Base-by-base conservation (phyloP, 2,888 invertebrate genomes). In the Phrixothrix hirtus region DNA sequence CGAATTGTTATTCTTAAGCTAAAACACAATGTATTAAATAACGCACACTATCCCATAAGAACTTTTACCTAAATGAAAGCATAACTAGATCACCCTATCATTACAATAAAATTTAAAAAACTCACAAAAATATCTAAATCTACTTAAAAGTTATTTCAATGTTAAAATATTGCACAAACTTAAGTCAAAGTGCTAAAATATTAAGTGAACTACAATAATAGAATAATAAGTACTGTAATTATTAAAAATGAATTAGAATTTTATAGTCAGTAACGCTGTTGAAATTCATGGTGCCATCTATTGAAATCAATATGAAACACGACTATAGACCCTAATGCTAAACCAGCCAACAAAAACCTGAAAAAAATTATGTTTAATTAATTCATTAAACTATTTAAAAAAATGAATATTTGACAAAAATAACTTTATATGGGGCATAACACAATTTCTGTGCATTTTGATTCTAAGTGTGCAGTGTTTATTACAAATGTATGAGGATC, bases 301-400 rank as follows among this genome's bases (percentile, higher is more conserved):
- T 99, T 99, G 82, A 99, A 99, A 79, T 99, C 98, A 76, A 99
- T 96, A 81, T 99, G 97, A 81, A 98, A 98, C 68, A 99, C 96
- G 56, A 99, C 94, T 64, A 99, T 89, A 43, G 98, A 96, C 43
- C 99, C 99, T 64, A 97, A 94, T 49, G 96, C 94, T 49, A 99
- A 81, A 44, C 99, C 99, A 65, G 97, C 97, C 70, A 99, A 80
- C 64, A 99, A 83, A 81, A 96, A 98, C 77, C 96, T 97, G 78
- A n/a, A 78, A 78, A 62, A n/a, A n/a, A n/a, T n/a, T n/a, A 34
- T 31, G 10, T n/a, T 31, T 5, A 29, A 41, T 10, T 13, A 25
- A 25, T 31, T 10, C n/a, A 30, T 9, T 30, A 4, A 30, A n/a
- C n/a, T n/a, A n/a, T n/a, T n/a, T n/a, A n/a, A n/a, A n/a, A n/a